A percentile compares a stretch with the other conserved stretches of the same genome.
Evolutionary conservation across 2,888 invertebrate genomes (phyloP).

Genomic region (Lepidochrysops patricia): DNA sequence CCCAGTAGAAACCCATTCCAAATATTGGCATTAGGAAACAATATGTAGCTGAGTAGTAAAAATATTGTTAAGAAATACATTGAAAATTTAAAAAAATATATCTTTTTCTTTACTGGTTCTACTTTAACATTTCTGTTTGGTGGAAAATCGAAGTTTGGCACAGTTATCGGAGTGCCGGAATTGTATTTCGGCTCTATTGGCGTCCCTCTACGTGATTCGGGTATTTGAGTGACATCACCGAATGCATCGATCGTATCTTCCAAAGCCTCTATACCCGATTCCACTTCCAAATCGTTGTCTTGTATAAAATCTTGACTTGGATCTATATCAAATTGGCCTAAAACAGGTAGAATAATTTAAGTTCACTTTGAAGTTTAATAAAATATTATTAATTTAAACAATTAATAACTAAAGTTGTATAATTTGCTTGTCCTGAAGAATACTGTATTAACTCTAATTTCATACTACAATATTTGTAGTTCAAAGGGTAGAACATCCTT

Average conservation of each 20-base stretch:
- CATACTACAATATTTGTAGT: too few relatives aligned
- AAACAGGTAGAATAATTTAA: conserved; percentile 20
- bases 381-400: too few relatives aligned
- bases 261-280: conserved; percentile 68
- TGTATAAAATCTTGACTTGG: conserved; percentile 36
- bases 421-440: too few relatives aligned
- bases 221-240: conserved; percentile 38
- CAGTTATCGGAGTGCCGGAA: conserved; percentile 26
- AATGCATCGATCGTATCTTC: conserved; percentile 61
- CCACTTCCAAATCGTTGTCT: conserved; percentile 56
- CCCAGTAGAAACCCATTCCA: conserved; percentile 67
- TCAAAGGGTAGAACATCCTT: too few relatives aligned
- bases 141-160: conserved; percentile 41
- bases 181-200: conserved; percentile 28
- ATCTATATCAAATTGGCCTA: conserved; percentile 47
- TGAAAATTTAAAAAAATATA: conserved; percentile 45
- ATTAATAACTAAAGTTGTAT: too few relatives aligned
- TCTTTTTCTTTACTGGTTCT: conserved; percentile 29
- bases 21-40: conserved; percentile 53
- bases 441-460: too few relatives aligned
- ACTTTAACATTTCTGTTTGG: conserved; percentile 42
- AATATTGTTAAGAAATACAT: conserved; percentile 58
- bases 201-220: conserved; percentile 28
- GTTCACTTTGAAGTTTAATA: too few relatives aligned
- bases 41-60: conserved; percentile 42